Base-by-base conservation (phyloP, 2,113 vertebrate genomes). In the Fulica atra region DNA sequence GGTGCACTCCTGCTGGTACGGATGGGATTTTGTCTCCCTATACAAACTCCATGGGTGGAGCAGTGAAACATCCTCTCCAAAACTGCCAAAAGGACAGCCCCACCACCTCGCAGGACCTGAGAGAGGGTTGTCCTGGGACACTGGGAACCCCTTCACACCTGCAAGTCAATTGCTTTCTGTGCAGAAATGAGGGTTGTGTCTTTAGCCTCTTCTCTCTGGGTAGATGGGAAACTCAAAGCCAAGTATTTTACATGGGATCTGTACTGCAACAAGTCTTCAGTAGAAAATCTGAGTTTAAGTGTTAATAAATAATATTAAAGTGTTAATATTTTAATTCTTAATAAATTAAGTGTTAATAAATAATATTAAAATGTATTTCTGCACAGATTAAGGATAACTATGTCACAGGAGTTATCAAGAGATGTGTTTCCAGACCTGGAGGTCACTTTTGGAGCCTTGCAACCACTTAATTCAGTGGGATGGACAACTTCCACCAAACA, bases 181-280 rank as follows among this genome's bases (percentile, higher is more conserved):
- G 97, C 40, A 95, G 95, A 57, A 36, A 93, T 42, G 88, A 98
- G 21, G 90, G 97, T 74, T 95, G 98, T 64, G 79, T 95, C 85
- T 98, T 97, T 93, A 95, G 15, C 83, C 94, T 16, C 97, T 98
- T 8, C 93, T 66, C 69, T 98, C 96, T 35, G 98, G 97, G 11
- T 95, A 97, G 93, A 66, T 98, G 88, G 98, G 98, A 97, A 98
- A 98, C 35, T 51, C 79, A 6, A 81, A 97, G 26, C 95, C 97
- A 95, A 96, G 96, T 97, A 36, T 60, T n/a, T 92, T 16, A 51
- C 46, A 44, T 61, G 26, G 15, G 23, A 60, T 59, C 23, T 80
- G 87, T 4, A 70, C 17, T 54, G 35, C 20, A 46, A 31, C 1
- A 4, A 64, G 19, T 59, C 38, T 61, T 56, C 65, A 35, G n/a